These are phyloP conservation scores for Boloria euphrosyne DNA, from an alignment of 2,888 invertebrate species.

Conservation along the genomic window DNA sequence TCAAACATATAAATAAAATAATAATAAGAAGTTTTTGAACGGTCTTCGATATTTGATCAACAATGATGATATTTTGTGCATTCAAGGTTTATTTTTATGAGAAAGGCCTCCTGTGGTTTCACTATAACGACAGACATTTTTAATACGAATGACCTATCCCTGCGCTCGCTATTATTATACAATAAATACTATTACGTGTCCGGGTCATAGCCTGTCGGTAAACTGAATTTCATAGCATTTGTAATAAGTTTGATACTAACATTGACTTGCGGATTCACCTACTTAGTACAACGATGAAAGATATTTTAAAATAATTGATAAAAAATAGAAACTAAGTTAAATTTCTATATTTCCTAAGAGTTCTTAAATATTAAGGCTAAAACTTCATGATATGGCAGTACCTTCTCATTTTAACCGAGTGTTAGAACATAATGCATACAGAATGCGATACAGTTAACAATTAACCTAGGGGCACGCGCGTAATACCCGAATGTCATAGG, in stretches of 20 bases:
- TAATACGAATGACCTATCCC: background rate
- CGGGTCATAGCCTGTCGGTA: no score
- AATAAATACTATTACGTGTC: no score
- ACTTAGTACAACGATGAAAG: no score
- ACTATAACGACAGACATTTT: background rate
- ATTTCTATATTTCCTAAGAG: no score
- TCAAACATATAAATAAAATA: constrained; percentile 3
- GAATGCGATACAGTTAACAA: constrained; percentile 29
- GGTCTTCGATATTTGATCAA: constrained; percentile 1
- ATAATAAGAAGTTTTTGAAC: constrained; percentile 4
- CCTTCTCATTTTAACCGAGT: background rate
- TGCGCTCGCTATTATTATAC: no score
- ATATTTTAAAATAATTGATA: no score
- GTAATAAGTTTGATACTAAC: no score
- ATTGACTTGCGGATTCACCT: no score
- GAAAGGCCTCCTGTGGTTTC: constrained; percentile 4
- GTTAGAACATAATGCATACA: constrained; percentile 15
- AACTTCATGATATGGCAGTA: background rate
- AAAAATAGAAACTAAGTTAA: no score
- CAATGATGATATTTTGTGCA: constrained; percentile 4
- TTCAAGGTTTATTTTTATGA: constrained; percentile 1
- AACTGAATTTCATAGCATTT: no score
- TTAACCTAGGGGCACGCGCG: constrained; percentile 39
- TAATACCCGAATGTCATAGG: constrained; percentile 51
- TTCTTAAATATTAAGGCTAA: no score